These are phyloP conservation scores for Drosophila histrio DNA, from an alignment of 2,888 invertebrate genomes.

Conservation along the genomic window DNA sequence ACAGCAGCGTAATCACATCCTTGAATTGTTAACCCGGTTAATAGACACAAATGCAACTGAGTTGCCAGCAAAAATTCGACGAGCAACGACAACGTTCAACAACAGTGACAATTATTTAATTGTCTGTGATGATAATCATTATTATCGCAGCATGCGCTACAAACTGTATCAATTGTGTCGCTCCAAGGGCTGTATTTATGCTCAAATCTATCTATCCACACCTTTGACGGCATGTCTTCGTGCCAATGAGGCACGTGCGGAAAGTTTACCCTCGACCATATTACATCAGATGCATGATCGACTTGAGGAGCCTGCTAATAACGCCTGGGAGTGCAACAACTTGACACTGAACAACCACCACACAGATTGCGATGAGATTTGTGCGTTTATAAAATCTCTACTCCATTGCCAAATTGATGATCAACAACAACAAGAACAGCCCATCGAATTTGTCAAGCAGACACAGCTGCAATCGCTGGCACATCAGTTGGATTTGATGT, in stretches of 20 bases:
- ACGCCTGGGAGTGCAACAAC: slow-evolving; percentile 67
- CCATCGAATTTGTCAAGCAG: not conserved
- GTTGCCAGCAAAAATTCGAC: slow-evolving; percentile 11
- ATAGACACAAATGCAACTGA: slow-evolving; percentile 24
- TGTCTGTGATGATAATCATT: slow-evolving; percentile 83
- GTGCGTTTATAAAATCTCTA: slow-evolving; percentile 31
- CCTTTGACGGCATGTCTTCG: slow-evolving; percentile 43
- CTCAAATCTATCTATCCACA: slow-evolving; percentile 72
- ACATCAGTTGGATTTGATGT: slow-evolving; percentile 71
- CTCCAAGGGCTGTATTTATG: slow-evolving; percentile 55
- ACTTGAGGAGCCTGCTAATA: slow-evolving; percentile 61
- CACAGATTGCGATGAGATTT: not conserved
- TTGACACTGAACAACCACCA: slow-evolving; percentile 39
- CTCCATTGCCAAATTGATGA: not conserved
- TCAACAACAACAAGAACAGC: not conserved
- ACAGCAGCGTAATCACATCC: slow-evolving; percentile 60
- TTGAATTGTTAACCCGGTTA: slow-evolving; percentile 45
- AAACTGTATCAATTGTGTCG: slow-evolving; percentile 77
- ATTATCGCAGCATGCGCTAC: slow-evolving; percentile 82
- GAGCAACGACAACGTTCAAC: not conserved
- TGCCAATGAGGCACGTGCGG: slow-evolving; percentile 64
- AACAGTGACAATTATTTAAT: slow-evolving; percentile 55
- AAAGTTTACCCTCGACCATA: slow-evolving; percentile 58
- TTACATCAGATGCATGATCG: slow-evolving; percentile 71
- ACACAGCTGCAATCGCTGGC: slow-evolving; percentile 37